phyloP scores from a whole-genome alignment of 2,797 vertebrate genomes.

The Carduelis carduelis region DNA sequence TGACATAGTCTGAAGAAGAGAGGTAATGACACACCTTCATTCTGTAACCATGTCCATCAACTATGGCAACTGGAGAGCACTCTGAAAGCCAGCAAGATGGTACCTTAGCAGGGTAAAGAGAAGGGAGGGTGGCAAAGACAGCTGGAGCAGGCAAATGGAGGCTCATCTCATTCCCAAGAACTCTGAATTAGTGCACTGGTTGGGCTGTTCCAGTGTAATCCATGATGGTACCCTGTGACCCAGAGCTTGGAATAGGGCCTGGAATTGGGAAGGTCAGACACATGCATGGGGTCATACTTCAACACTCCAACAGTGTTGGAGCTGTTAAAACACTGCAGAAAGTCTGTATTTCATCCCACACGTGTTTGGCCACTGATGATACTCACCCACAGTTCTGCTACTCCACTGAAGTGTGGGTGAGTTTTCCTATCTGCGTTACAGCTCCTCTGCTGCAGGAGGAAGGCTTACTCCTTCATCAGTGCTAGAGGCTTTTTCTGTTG shows the following conservation, averaged over 20 bases:
- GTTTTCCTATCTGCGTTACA: background rate
- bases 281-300: background rate
- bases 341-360: background rate
- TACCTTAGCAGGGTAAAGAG: fast-evolving
- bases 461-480: background rate
- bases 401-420: background rate
- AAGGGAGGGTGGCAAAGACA: background rate
- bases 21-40: background rate
- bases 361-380: background rate
- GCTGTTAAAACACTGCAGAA: background rate
- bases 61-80: background rate
- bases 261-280: background rate
- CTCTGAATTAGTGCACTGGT: background rate
- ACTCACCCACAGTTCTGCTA: background rate
- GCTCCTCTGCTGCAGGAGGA: background rate
- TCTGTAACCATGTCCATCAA: background rate
- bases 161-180: background rate
- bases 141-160: background rate
- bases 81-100: background rate
- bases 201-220: background rate
- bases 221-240: background rate
- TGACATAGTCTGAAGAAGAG: background rate
- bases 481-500: background rate
- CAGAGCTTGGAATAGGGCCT: background rate
- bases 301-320: background rate